Evolutionary conservation across 2,113 vertebrate species (phyloP).

Genomic region (Phyllostomus discolor): DNA sequence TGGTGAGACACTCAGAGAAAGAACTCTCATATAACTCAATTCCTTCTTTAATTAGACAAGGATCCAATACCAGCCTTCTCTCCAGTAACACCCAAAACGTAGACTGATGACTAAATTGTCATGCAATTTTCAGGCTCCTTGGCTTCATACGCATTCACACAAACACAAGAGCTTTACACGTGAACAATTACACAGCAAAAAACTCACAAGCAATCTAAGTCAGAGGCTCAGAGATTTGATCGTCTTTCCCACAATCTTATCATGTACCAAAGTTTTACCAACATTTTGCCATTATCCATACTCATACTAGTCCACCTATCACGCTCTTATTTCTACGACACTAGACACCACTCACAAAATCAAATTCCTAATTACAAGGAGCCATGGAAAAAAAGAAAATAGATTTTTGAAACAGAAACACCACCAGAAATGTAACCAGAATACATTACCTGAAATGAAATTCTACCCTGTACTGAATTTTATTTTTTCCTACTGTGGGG

Average conservation of each 20-base stretch:
- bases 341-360: background rate
- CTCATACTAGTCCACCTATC: background rate
- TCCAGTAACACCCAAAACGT: background rate
- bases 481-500: background rate
- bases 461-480: background rate
- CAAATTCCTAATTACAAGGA: slow-evolving; percentile 32
- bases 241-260: slow-evolving; percentile 6
- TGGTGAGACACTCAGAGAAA: background rate
- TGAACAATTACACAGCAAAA: slow-evolving; percentile 30
- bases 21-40: background rate
- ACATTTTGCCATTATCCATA: background rate
- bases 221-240: background rate
- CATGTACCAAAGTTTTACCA: background rate
- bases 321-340: background rate
- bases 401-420: background rate
- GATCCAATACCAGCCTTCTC: background rate
- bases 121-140: background rate
- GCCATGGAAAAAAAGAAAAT: background rate
- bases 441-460: background rate
- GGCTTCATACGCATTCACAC: background rate
- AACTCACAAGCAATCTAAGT: background rate
- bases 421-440: background rate
- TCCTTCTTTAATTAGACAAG: background rate
- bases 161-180: background rate
- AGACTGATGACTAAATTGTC: background rate